Evolutionary conservation across 1,140 invertebrate genomes (phyloP).

Genomic region (Notospermus geniculatus): DNA sequence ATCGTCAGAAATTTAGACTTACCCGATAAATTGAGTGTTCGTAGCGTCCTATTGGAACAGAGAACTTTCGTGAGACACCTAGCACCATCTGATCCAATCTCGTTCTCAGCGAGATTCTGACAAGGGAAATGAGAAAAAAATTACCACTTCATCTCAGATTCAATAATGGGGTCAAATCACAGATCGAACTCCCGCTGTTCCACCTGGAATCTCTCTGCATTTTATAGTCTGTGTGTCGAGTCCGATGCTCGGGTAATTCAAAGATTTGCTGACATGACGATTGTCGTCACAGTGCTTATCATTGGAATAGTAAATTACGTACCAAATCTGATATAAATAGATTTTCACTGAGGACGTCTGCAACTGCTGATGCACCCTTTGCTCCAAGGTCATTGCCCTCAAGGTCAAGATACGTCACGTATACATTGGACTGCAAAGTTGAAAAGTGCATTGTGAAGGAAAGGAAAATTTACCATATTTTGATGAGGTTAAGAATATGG

Average conservation of each 20-base stretch:
- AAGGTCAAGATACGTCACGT: conserved; percentile 34
- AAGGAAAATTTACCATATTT: too few relatives aligned
- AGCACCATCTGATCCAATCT: conserved; percentile 28
- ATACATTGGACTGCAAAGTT: conserved; percentile 29
- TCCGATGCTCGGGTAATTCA: too few relatives aligned
- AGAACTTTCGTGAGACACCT: conserved; percentile 28
- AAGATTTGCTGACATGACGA: too few relatives aligned
- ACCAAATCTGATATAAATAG: conserved; percentile 35
- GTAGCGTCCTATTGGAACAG: conserved; percentile 20
- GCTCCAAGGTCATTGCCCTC: conserved; percentile 41
- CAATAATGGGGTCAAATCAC: too few relatives aligned
- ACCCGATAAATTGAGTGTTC: conserved; percentile 34
- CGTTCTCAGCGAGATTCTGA: conserved; percentile 33
- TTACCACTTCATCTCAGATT: too few relatives aligned
- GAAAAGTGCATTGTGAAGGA: background rate
- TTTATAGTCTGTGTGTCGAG: too few relatives aligned
- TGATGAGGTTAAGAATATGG: too few relatives aligned
- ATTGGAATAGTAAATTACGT: conserved; percentile 13
- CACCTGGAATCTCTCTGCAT: too few relatives aligned
- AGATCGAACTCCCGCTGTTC: too few relatives aligned
- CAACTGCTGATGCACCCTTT: conserved; percentile 35
- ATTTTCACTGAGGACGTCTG: conserved; percentile 39
- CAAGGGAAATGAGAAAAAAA: conserved; percentile 10
- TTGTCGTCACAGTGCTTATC: too few relatives aligned
- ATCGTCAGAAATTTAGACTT: too few relatives aligned